Base-by-base conservation (phyloP, 1,140 invertebrate species). In the Wasmannia auropunctata region DNA sequence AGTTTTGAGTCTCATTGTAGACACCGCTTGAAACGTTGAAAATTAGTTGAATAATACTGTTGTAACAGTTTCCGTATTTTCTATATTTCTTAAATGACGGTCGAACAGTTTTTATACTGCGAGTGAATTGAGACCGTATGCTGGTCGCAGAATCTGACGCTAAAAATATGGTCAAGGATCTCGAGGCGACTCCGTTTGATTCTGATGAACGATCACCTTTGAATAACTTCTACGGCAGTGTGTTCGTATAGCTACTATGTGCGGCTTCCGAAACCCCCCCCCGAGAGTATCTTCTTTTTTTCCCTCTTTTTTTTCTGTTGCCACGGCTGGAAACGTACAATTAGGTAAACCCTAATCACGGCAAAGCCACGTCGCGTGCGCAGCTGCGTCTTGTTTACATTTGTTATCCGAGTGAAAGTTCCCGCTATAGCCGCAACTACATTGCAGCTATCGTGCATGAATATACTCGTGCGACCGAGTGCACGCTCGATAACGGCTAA, bases 361-460 rank as follows among this genome's bases (percentile, higher is more conserved):
- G 37, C 60, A 72, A 54, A 87, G 28, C 67, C 31, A n/a, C 51
- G 34, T 37, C 69, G 37, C 80, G 74, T 88, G 85, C 54, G 51
- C 67, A 28, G 40, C 19, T 34, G 70, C 37, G 72, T 76, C 87
- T 91, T 91, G 89, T 91, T 91, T 91, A 91, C 77, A 87, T 87
- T 70, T 69, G 56, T 86, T 60, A 70, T 77, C 34, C 85, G 63
- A 91, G 90, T 91, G 89, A 91, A 91, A 91, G 90, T 91, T 88
- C 43, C 75, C 70, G 37, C 56, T 56, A 69, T 34, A 54, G 56
- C 56, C 56, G 4, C 67, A 54, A 63, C 86, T 69, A 46, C 46
- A 51, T 70, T 43, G 65, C 67, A 86, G 43, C 58, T 80, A n/a
- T 88, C 75, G 60, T 34, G 31, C 28, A 31, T 60, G 54, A 5